phyloP scores from a whole-genome alignment of 2,113 vertebrate species.

The Gnathonemus echidnorhynchus region DNA sequence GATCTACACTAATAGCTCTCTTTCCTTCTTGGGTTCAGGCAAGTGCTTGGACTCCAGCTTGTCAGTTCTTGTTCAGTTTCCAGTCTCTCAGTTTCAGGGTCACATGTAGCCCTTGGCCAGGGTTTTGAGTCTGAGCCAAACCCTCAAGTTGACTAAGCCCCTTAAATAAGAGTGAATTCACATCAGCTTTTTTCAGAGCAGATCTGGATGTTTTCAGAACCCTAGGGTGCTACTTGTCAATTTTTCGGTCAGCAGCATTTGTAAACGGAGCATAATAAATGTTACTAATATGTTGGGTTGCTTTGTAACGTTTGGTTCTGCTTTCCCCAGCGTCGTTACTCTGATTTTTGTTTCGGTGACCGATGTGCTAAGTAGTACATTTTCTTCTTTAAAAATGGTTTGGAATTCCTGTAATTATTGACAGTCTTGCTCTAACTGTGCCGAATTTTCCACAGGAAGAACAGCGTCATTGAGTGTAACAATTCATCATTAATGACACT shows the following conservation, averaged over 20 bases:
- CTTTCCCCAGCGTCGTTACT: background rate
- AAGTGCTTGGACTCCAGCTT: background rate
- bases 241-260: background rate
- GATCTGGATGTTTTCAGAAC: background rate
- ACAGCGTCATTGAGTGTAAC: background rate
- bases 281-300: background rate
- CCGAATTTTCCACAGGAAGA: background rate
- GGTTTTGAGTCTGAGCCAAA: background rate
- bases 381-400: background rate
- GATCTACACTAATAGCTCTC: constrained; percentile 47
- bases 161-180: background rate
- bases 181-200: background rate
- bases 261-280: background rate
- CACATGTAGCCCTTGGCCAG: background rate
- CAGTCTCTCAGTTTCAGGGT: background rate
- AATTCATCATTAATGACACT: background rate
- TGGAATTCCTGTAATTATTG: background rate
- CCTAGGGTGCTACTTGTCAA: background rate
- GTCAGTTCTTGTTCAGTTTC: background rate
- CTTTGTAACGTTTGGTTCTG: background rate
- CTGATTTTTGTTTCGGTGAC: background rate
- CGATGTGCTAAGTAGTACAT: background rate
- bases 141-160: background rate
- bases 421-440: background rate
- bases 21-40: constrained; percentile 40